phyloP scores from a whole-genome alignment of 2,797 vertebrate species.

The Sebastes reedi region DNA sequence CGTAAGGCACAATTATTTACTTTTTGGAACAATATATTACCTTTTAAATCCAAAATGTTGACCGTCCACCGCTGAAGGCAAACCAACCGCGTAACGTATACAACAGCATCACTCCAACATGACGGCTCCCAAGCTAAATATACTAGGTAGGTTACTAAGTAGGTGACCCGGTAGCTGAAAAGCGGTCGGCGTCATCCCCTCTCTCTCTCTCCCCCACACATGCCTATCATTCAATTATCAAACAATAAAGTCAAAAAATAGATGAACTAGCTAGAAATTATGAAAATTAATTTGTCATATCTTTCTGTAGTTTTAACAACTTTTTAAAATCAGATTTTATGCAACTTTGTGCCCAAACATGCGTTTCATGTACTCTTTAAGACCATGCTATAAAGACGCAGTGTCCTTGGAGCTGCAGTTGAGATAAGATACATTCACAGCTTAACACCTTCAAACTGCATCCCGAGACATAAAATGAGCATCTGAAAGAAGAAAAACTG shows the following conservation, averaged over 20 bases:
- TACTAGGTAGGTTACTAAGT: neutral
- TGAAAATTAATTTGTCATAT: too few species aligned
- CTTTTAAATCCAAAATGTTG: neutral
- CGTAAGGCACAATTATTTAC: neutral
- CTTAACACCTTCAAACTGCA: neutral
- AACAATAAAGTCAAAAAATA: too few species aligned
- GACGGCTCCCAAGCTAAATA: fast-evolving
- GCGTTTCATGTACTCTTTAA: neutral
- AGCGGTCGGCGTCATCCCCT: too few species aligned
- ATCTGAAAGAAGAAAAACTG: neutral
- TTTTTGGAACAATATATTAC: neutral
- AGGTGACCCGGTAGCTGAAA: neutral
- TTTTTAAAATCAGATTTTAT: neutral
- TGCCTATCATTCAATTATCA: too few species aligned
- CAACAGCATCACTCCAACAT: neutral
- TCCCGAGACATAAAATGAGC: neutral
- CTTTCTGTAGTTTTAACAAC: neutral
- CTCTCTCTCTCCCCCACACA: too few species aligned
- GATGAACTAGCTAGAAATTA: too few species aligned
- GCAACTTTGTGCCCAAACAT: neutral
- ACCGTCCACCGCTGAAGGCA: fast-evolving
- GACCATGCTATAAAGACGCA: neutral
- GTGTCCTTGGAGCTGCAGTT: too few species aligned
- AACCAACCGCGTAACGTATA: neutral
- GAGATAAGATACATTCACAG: neutral